A percentile compares a stretch with the other conserved stretches of the same genome.
Conservation (phyloP, 2,113 vertebrate species). For the Zingel zingel region DNA sequence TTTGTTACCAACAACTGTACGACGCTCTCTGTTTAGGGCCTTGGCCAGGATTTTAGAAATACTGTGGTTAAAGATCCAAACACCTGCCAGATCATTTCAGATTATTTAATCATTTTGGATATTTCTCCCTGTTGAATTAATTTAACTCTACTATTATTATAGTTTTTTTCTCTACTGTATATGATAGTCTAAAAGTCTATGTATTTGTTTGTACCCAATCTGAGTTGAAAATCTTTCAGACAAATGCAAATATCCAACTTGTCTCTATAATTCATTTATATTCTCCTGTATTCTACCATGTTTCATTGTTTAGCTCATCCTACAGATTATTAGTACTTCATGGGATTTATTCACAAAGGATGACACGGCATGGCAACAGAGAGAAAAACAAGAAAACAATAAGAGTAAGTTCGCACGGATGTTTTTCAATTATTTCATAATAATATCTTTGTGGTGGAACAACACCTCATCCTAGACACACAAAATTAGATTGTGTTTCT, state of each 20-base stretch:
- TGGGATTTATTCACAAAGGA: background rate
- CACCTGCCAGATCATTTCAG: background rate
- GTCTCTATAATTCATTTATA: background rate
- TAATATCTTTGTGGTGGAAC: background rate
- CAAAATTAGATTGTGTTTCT: background rate
- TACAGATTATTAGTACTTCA: background rate
- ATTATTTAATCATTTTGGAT: background rate
- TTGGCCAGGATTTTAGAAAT: background rate
- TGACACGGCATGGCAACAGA: background rate
- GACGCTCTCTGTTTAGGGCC: background rate
- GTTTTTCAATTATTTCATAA: conserved; percentile 19
- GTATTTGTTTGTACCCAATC: background rate
- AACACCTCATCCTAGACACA: background rate
- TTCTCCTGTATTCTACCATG: background rate
- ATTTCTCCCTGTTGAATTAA: background rate
- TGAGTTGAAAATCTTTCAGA: background rate
- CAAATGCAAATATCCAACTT: background rate
- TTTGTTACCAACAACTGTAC: background rate
- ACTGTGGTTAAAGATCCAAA: background rate
- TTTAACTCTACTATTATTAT: background rate
- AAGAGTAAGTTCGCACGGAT: background rate
- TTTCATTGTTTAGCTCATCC: background rate
- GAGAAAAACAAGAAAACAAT: background rate
- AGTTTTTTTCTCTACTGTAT: background rate
- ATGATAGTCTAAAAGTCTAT: background rate